Percentiles rank a stretch among this genome's conserved stretches.
These are phyloP conservation scores for Brevimyrus niger DNA, from an alignment of 2,113 vertebrate genomes.

Conservation along the genomic window DNA sequence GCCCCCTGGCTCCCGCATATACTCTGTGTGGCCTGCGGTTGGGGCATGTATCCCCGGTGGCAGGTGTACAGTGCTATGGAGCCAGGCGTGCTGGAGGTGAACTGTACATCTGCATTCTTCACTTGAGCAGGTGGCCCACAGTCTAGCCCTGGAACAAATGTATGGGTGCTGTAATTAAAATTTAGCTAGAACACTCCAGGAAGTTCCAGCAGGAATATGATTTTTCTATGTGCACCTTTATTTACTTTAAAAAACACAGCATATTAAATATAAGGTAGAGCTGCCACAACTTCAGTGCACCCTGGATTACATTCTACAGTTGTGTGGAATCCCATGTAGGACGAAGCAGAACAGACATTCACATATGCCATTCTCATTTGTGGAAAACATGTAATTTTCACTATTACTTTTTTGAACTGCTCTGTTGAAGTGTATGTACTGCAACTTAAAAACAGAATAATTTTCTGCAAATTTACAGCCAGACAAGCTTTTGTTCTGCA, in stretches of 20 bases:
- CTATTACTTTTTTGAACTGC: background rate
- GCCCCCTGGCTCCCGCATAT: slow-evolving; percentile 69
- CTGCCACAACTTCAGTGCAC: background rate
- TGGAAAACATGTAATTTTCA: background rate
- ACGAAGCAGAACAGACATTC: background rate
- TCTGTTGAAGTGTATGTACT: background rate
- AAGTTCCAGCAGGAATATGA: background rate
- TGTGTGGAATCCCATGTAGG: background rate
- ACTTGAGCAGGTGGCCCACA: slow-evolving; percentile 73
- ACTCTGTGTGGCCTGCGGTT: slow-evolving; percentile 61
- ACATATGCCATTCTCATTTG: background rate
- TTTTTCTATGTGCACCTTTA: background rate
- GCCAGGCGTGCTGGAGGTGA: slow-evolving; percentile 70
- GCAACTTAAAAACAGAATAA: background rate
- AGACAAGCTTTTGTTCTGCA: background rate
- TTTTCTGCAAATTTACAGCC: background rate
- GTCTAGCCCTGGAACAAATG: slow-evolving; percentile 59
- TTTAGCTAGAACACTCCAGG: background rate
- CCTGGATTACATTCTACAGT: background rate
- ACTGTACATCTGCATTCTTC: slow-evolving; percentile 68
- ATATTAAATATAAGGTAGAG: background rate
- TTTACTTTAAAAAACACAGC: background rate
- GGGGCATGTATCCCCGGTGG: slow-evolving; percentile 66
- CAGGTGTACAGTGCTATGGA: slow-evolving; percentile 73
- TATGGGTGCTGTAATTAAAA: background rate